Evolutionary conservation across 2,888 invertebrate species (phyloP), one percentile per base, ranked within the genome.

Genomic region (Ormyrus rosae): DNA sequence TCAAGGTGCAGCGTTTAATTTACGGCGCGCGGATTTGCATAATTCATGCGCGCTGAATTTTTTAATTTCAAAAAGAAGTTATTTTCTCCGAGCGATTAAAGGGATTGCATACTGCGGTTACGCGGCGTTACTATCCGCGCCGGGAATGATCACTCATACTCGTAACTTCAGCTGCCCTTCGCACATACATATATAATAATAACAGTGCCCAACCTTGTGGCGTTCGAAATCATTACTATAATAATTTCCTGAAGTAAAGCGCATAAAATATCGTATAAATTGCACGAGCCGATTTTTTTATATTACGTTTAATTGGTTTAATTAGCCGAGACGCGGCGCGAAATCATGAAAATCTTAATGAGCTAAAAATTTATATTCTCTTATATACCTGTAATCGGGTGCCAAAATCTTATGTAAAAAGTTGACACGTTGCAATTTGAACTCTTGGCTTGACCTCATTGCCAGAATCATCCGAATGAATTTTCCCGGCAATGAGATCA

Each of bases 231-330:
- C 65, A 71, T 81, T 78, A 78, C 48, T 65, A 75, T 81, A 81
- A 81, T 71, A 53, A 81, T 81, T 81, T 78, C 78, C 78, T 81
- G 46, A 50, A 67, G 63, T 56, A 61, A 79, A 76, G 8, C 9
- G 11, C 77, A 45, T 65, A 63, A 65, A 19, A 34, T 68, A 53
- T n/a, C 60, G 50, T 55, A 46, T 69, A 61, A 61, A 70, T 64
- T 70, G 55, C 48, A 53, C 19, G 19, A 45, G 19, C 50, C 50
- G n/a, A 50, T 50, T 73, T 71, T 71, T 45, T 64, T 55, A 6
- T 50, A 34, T 4, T 34, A 19, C 10, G 6, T 60, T 9, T 64
- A 77, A 70, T 76, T 61, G 50, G 6, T 11, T 1, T 67, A 78
- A 78, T 67, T 78, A 78, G 7, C 13, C 46, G n/a, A 48, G 56